Evolutionary conservation across 2,888 invertebrate species (phyloP).

Genomic region (Pachliopta kotzebuea): DNA sequence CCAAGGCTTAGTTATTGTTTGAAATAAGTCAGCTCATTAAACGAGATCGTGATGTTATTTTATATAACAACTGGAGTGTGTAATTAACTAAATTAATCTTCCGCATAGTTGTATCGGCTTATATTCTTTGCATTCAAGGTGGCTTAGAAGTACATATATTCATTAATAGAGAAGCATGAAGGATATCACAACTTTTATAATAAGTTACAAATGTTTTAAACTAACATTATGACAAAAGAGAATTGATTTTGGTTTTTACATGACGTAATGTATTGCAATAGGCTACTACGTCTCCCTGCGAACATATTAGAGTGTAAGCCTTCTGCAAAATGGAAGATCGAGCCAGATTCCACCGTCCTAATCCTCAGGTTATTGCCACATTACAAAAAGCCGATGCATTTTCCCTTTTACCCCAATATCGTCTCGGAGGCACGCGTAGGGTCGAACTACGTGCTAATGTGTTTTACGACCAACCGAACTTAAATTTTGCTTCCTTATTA

Average conservation of each 20-base stretch:
- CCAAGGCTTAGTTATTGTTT: not conserved
- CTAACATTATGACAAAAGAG: not conserved
- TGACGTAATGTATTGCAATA: not conserved
- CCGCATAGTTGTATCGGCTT: not conserved
- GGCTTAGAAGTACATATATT: not conserved
- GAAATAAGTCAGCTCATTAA: conserved; percentile 2
- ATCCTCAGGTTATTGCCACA: conserved; percentile 67
- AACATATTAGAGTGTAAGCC: conserved; percentile 47
- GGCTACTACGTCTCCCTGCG: conserved; percentile 46
- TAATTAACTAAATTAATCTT: conserved; percentile 2
- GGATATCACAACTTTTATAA: no score
- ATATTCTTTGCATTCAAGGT: not conserved
- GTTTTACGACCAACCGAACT: conserved; percentile 62
- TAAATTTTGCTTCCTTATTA: conserved; percentile 48
- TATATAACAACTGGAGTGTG: not conserved
- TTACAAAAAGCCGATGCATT: conserved; percentile 77
- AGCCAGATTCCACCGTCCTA: conserved; percentile 48
- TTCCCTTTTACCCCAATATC: conserved; percentile 63
- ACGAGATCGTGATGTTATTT: not conserved
- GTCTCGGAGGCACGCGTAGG: conserved; percentile 43
- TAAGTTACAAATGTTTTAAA: not conserved
- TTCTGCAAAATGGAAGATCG: conserved; percentile 49
- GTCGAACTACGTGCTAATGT: conserved; percentile 72
- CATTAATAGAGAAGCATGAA: not conserved
- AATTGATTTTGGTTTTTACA: not conserved